Conservation (phyloP, 2,888 invertebrate genomes). For the Cyclophora punctaria region DNA sequence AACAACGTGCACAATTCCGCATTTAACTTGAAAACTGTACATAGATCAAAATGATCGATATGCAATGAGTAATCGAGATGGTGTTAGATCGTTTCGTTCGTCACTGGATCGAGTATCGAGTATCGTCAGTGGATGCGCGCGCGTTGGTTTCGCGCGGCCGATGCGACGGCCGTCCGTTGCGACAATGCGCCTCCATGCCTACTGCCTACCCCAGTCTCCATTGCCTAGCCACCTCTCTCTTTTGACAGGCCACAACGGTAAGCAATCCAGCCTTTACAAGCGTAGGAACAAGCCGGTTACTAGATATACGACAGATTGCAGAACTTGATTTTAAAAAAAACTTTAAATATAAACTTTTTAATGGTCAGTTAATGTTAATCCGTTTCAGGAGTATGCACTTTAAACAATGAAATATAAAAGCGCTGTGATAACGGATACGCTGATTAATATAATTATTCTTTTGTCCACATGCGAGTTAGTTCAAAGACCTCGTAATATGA, state of each 20-base stretch:
- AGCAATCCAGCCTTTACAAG: slow-evolving; percentile 24
- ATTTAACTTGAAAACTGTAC: slow-evolving; percentile 7
- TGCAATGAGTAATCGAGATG: slow-evolving; percentile 5
- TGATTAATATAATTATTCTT: too few relatives aligned
- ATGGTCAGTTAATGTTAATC: too few relatives aligned
- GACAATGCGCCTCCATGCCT: slow-evolving; percentile 61
- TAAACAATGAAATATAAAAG: too few relatives aligned
- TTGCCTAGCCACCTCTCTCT: slow-evolving; percentile 70
- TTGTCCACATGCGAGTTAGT: too few relatives aligned
- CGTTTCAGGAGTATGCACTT: too few relatives aligned
- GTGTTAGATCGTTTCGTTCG: slow-evolving; percentile 13
- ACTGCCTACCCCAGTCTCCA: slow-evolving; percentile 56
- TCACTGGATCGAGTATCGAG: slow-evolving; percentile 1
- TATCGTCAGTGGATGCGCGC: slow-evolving; percentile 28
- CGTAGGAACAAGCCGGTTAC: slow-evolving; percentile 17
- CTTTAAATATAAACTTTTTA: too few relatives aligned
- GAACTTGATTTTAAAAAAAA: slow-evolving; percentile 6
- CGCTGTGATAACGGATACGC: too few relatives aligned
- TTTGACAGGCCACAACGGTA: slow-evolving; percentile 51
- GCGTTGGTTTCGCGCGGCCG: slow-evolving; percentile 62
- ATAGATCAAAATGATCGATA: not conserved
- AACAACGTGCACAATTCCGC: slow-evolving; percentile 14
- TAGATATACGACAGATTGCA: slow-evolving; percentile 11
- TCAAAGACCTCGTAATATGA: too few relatives aligned
- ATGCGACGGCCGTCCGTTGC: slow-evolving; percentile 58